phyloP scores from a whole-genome alignment of 2,797 vertebrate species.

The Todus mexicanus region DNA sequence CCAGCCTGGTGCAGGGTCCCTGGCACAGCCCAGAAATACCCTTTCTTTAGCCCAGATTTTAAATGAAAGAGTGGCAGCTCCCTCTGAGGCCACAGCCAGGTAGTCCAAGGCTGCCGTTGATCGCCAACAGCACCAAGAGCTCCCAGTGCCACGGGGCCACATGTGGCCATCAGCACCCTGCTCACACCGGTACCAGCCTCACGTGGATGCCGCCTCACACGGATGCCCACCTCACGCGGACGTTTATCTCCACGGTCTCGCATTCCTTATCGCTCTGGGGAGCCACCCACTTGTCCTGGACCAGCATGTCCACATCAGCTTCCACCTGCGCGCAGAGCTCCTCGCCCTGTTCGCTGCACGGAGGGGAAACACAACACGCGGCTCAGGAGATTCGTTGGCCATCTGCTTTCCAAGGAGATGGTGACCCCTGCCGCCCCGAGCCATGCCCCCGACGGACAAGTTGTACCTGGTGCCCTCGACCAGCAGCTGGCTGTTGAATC shows the following conservation, averaged over 20 bases:
- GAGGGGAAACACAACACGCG: accelerated
- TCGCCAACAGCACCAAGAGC: not conserved
- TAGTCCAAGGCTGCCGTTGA: not conserved
- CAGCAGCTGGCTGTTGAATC: conserved; percentile 64
- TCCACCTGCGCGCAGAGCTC: conserved; percentile 40
- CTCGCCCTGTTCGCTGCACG: not conserved
- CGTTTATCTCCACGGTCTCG: conserved; percentile 30
- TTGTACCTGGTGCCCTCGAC: conserved; percentile 61
- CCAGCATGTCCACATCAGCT: conserved; percentile 45
- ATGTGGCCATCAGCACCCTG: accelerated
- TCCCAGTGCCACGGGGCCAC: not conserved
- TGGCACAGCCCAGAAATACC: not conserved
- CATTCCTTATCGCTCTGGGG: conserved; percentile 9
- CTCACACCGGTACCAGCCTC: not conserved
- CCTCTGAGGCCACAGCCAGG: accelerated
- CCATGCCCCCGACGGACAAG: accelerated
- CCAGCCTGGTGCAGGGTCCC: accelerated
- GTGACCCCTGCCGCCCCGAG: accelerated
- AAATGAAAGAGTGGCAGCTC: not conserved
- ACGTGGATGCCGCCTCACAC: conserved; percentile 45
- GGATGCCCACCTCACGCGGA: conserved; percentile 56
- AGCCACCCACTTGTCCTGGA: not conserved
- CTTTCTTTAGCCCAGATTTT: not conserved
- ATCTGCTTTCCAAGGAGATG: not conserved
- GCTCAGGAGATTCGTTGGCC: not conserved